Evolutionary conservation across 2,797 vertebrate species (phyloP).

Genomic region (Dendrocincla fuliginosa): DNA sequence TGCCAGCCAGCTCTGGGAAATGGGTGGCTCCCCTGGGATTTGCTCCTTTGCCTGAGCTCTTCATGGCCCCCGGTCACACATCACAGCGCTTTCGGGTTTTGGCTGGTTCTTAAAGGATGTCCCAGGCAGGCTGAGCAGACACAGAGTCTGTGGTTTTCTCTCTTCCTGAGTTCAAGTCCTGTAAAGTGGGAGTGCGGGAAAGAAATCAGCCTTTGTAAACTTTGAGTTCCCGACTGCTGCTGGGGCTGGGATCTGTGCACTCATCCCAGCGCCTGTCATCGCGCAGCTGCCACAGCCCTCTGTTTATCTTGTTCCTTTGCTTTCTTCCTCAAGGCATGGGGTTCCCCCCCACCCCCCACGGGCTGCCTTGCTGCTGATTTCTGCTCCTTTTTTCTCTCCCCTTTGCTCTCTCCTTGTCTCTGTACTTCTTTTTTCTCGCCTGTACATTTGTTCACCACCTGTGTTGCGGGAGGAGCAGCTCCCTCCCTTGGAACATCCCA

Average conservation of each 20-base stretch:
- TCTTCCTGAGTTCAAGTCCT: conserved; percentile 50
- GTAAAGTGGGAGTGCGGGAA: conserved; percentile 34
- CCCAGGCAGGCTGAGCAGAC: conserved; percentile 32
- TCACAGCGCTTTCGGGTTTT: neutral
- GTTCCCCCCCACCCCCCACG: accelerated
- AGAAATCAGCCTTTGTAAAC: conserved; percentile 41
- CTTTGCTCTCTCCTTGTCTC: neutral
- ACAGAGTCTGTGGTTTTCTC: conserved; percentile 66
- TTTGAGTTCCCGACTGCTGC: conserved; percentile 25
- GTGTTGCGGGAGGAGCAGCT: neutral
- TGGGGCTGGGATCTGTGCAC: neutral
- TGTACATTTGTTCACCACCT: conserved; percentile 3
- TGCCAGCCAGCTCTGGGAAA: neutral
- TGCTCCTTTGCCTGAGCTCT: conserved; percentile 3
- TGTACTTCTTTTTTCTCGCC: neutral
- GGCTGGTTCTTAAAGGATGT: conserved; percentile 35
- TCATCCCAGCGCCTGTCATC: conserved; percentile 26
- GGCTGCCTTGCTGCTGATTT: neutral
- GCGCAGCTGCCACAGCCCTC: neutral
- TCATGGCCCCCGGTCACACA: neutral
- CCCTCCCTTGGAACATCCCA: neutral
- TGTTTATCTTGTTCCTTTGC: neutral
- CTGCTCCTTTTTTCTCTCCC: neutral
- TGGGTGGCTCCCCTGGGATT: neutral
- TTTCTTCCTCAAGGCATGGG: neutral